Base-by-base conservation (phyloP, 2,888 invertebrate species). In the Eubasilissa splendida region DNA sequence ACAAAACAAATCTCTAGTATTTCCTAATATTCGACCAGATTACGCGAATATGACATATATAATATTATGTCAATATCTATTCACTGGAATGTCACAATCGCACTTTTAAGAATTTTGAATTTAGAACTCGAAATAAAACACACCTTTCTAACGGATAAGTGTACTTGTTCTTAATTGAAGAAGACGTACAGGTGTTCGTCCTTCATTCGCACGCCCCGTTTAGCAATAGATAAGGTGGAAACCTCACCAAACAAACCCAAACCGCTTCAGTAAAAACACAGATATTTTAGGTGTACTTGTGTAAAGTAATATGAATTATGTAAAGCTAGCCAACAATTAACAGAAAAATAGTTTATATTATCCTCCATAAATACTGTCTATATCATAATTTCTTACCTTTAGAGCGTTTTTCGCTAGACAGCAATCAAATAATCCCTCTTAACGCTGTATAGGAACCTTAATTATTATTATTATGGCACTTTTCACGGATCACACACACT, bases 121-220 rank as follows among this genome's bases (percentile, higher is more conserved):
- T 58, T n/a, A 8, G 58, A n/a, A n/a, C n/a, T n/a, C 42, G 42
- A 42, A 42, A n/a, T 58, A n/a, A 58, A 58, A 58, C 58, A n/a
- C 11, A 58, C 4, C 11, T 58, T n/a, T 58, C 58, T 11, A 58
- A 58, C 58, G 11, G n/a, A n/a, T 22, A n/a, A n/a, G 9, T n/a
- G 11, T 58, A n/a, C n/a, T 58, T 33, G 59, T 79, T 74, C 42
- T 63, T 79, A 74, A 74, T 73, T 73, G 73, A 78, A 79, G 79
- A 79, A 79, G 79, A 79, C 79, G 74, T 79, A 79, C 79, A 79
- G 79, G 79, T 79, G 79, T 79, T 74, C 56, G 74, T 79, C 74
- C 74, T 79, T 79, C 79, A 56, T 73, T 71, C 68, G 79, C 65
- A 73, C 73, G 79, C 79, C 79, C 77, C 59, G 58, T 77, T 76